Percentiles rank a stretch among this genome's conserved stretches.
Conservation (phyloP, 2,797 vertebrate genomes). For the Naso thynnoides region DNA sequence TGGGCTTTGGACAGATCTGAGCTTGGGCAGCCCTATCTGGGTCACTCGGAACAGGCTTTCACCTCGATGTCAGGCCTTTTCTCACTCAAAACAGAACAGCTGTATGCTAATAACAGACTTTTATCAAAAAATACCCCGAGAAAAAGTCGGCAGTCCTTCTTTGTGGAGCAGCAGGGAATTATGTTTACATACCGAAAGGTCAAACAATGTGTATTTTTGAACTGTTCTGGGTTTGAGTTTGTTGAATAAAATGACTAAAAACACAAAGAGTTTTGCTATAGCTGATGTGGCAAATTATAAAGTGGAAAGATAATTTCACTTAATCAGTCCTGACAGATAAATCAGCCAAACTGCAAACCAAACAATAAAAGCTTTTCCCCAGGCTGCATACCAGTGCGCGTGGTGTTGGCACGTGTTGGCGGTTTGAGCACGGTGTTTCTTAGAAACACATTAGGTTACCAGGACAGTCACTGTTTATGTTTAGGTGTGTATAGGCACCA, state of each 20-base stretch:
- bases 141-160: constrained; percentile 1
- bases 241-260: constrained; percentile 20
- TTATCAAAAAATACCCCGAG: constrained; percentile 25
- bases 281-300: constrained; percentile 13
- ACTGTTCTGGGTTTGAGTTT: constrained; percentile 3
- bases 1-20: constrained; percentile 68
- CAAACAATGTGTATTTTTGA: constrained; percentile 37
- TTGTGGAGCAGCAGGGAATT: constrained; percentile 23
- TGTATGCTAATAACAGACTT: constrained; percentile 9
- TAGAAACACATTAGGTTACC: constrained; percentile 65
- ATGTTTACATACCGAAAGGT: constrained; percentile 30
- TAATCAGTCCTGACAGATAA: constrained; percentile 19
- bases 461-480: constrained; percentile 59
- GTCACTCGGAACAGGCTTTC: constrained; percentile 59
- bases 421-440: constrained; percentile 50
- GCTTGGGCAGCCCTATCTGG: constrained; percentile 61
- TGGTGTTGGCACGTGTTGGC: constrained; percentile 52
- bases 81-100: constrained; percentile 11
- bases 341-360: constrained; percentile 27
- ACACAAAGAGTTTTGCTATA: constrained; percentile 5
- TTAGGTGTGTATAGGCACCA: constrained; percentile 51
- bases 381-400: constrained; percentile 33
- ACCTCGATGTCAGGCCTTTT: constrained; percentile 18
- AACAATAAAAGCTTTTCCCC: constrained; percentile 46
- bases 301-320: constrained; percentile 18